These are phyloP conservation scores for Clinocottus analis DNA, from an alignment of 2,113 vertebrate genomes.

Conservation along the genomic window DNA sequence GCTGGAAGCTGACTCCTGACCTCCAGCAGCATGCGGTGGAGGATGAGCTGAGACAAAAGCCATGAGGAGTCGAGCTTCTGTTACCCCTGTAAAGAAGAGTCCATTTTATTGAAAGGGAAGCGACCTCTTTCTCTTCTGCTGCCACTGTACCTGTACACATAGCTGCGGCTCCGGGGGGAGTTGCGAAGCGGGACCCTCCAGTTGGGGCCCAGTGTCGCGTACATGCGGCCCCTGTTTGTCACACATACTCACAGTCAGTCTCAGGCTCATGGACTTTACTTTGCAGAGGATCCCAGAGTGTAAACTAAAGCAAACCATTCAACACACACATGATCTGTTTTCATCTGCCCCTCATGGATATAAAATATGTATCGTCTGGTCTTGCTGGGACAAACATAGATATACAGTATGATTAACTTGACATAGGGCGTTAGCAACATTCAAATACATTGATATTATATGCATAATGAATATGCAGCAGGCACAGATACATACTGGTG, in stretches of 20 bases:
- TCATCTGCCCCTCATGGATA: background rate
- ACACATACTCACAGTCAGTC: conserved; percentile 76
- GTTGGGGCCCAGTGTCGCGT: conserved; percentile 95
- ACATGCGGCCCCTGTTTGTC: conserved; percentile 93
- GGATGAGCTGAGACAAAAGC: conserved; percentile 4
- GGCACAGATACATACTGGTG: background rate
- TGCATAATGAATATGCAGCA: background rate
- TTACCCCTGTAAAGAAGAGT: background rate
- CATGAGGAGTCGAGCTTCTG: background rate
- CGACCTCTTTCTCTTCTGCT: background rate
- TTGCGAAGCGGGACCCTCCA: conserved; percentile 92
- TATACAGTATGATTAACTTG: conserved; percentile 15
- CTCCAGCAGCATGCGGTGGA: conserved; percentile 8
- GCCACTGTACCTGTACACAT: conserved; percentile 90
- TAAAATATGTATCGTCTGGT: background rate
- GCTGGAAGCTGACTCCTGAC: background rate
- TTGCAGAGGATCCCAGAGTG: background rate
- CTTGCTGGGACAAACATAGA: conserved; percentile 18
- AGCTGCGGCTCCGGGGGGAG: conserved; percentile 92
- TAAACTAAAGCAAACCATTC: conserved; percentile 5
- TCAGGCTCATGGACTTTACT: background rate
- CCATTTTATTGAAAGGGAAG: background rate
- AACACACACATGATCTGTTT: background rate
- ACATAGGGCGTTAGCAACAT: conserved; percentile 15
- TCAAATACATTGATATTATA: conserved; percentile 22